Base-by-base conservation (phyloP, 2,113 vertebrate genomes). In the Saccopteryx leptura region DNA sequence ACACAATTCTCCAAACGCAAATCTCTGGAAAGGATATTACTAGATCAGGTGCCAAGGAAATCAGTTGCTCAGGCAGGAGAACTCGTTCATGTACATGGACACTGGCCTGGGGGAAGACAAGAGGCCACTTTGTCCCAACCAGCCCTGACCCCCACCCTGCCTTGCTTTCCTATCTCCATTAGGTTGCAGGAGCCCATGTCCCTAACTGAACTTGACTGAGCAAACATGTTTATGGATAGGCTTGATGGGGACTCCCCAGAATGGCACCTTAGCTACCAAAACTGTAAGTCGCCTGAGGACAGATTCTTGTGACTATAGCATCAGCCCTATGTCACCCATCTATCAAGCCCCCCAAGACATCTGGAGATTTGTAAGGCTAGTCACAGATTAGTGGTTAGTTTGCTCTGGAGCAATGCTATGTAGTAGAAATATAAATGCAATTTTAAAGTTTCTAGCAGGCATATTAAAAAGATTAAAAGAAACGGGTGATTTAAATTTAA, bases 11-110 rank as follows among this genome's bases (percentile, higher is more conserved):
- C 68, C 46, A 88, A 88, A 63, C 61, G 69, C 68, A 91, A 58
- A 80, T 76, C 54, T 66, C 48, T 1, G 8, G 26, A 60, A 71
- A 91, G 89, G 82, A 26, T 88, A 76, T 66, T 46, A 48, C n/a
- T 50, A 88, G 60, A 88, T 56, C 76, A 92, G 66, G 72, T 92
- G 33, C 81, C 68, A 52, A 87, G 75, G 81, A 93, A 91, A 84
- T 69, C 46, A 75, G 46, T 58, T 23, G 33, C 82, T 26, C 50
- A 39, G 65, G 69, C 21, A 83, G 31, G 75, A 92, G 65, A 90
- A 71, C 26, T 74, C 46, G 86, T 66, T 24, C 83, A 18, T 60
- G 80, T 69, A 88, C 10, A 8, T 90, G 75, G 39, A 46, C 50
- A 58, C 9, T 1, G 10, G 46, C 50, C 80, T 26, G 90, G 60